A percentile compares a stretch with the other conserved stretches of the same genome.
These are phyloP conservation scores for Chironomus tentans DNA, from an alignment of 2,888 invertebrate species.

Conservation along the genomic window DNA sequence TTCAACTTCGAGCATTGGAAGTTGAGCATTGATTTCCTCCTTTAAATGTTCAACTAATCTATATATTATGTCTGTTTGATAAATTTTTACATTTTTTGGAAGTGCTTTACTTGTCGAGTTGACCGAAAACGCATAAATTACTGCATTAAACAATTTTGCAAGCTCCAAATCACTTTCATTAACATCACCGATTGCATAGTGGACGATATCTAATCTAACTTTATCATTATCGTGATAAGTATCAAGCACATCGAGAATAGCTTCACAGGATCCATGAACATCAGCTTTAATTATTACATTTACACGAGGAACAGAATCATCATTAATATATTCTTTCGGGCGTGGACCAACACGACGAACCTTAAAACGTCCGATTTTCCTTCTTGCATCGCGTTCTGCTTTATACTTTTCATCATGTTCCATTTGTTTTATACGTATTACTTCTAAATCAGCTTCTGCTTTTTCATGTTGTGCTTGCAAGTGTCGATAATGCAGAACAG, in stretches of 20 bases:
- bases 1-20: slow-evolving; percentile 66
- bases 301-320: slow-evolving; percentile 48
- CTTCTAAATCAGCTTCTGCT: slow-evolving; percentile 51
- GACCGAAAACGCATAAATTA: slow-evolving; percentile 86
- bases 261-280: slow-evolving; percentile 94
- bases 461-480: slow-evolving; percentile 52
- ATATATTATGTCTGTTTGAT: slow-evolving; percentile 83
- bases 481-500: slow-evolving; percentile 58
- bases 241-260: slow-evolving; percentile 81
- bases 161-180: slow-evolving; percentile 75
- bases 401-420: slow-evolving; percentile 57
- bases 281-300: slow-evolving; percentile 70
- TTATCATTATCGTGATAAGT: slow-evolving; percentile 65
- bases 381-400: slow-evolving; percentile 50
- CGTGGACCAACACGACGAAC: slow-evolving; percentile 50
- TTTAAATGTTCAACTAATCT: slow-evolving; percentile 83
- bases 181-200: slow-evolving; percentile 83
- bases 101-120: slow-evolving; percentile 42
- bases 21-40: slow-evolving; percentile 58
- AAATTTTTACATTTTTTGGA: slow-evolving; percentile 48
- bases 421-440: slow-evolving; percentile 55
- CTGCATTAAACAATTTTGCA: slow-evolving; percentile 64
- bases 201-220: slow-evolving; percentile 75
- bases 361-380: slow-evolving; percentile 52
- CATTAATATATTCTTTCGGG: slow-evolving; percentile 45